Percentiles rank a stretch among this genome's conserved stretches.
Conservation (phyloP, 2,113 vertebrate species). For the Salvelinus alpinus region DNA sequence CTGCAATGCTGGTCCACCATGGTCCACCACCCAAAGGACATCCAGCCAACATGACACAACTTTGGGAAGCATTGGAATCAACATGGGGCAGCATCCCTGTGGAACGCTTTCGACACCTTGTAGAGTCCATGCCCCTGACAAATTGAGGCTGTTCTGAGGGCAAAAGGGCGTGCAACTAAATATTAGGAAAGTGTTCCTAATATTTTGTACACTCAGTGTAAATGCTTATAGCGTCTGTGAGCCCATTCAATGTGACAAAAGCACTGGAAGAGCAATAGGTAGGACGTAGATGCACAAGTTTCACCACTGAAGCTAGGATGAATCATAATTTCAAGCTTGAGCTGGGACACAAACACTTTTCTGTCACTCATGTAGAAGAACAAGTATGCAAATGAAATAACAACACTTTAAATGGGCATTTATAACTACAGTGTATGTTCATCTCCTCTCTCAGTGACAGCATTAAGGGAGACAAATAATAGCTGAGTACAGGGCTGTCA, state of each 20-base stretch:
- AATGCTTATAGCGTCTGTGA: constrained; percentile 44
- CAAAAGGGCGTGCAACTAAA: too few relatives aligned
- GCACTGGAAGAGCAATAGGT: neutral
- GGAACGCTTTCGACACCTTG: too few relatives aligned
- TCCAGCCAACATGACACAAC: too few relatives aligned
- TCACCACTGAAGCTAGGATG: constrained; percentile 1
- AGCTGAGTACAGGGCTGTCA: neutral
- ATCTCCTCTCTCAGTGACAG: neutral
- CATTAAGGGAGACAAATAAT: neutral
- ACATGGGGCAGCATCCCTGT: too few relatives aligned
- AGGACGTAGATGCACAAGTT: too few relatives aligned
- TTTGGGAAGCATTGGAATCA: too few relatives aligned
- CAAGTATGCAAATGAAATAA: constrained; percentile 4
- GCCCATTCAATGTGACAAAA: constrained; percentile 22
- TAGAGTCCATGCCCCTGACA: too few relatives aligned
- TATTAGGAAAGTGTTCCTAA: too few relatives aligned
- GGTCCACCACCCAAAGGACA: too few relatives aligned
- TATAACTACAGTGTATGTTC: neutral
- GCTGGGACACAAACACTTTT: neutral
- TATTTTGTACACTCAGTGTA: neutral
- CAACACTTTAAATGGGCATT: neutral
- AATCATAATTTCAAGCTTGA: too few relatives aligned
- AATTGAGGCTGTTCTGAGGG: too few relatives aligned
- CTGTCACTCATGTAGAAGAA: neutral
- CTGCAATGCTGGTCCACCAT: too few relatives aligned